phyloP scores from a whole-genome alignment of 2,797 vertebrate species.

The Eulemur mongoz region DNA sequence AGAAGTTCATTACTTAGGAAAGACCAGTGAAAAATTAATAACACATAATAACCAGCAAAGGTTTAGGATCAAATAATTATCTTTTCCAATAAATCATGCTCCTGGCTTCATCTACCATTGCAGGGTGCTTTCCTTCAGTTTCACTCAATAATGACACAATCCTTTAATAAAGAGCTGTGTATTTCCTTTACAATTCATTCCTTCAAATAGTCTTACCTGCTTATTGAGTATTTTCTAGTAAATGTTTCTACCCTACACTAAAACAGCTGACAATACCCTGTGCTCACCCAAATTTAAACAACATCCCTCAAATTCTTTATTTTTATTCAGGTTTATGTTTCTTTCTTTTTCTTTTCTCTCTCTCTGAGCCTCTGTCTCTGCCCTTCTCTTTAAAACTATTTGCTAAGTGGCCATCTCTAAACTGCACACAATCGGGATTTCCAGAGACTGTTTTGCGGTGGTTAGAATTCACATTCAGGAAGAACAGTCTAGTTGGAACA shows the following conservation, averaged over 20 bases:
- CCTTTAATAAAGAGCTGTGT: neutral
- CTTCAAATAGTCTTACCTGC: neutral
- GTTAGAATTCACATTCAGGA: slow-evolving; percentile 16
- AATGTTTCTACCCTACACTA: neutral
- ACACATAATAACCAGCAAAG: neutral
- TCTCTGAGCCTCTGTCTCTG: neutral
- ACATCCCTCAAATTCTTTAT: neutral
- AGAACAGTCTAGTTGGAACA: neutral
- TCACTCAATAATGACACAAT: neutral
- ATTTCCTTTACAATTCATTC: neutral
- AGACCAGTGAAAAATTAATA: neutral
- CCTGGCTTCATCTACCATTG: neutral
- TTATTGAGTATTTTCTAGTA: neutral
- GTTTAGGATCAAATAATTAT: neutral
- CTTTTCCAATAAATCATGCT: neutral
- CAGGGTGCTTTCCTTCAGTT: neutral
- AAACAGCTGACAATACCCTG: neutral
- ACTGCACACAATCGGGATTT: neutral
- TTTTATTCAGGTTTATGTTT: neutral
- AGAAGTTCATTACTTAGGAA: neutral
- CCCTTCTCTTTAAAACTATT: neutral
- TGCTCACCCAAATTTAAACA: neutral
- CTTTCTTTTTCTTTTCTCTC: neutral
- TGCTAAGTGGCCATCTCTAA: slow-evolving; percentile 28
- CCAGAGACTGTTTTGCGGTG: neutral